Percentiles rank a stretch among this genome's conserved stretches.
phyloP scores from a whole-genome alignment of 2,888 invertebrate genomes.

The Stenodema calcarata region DNA sequence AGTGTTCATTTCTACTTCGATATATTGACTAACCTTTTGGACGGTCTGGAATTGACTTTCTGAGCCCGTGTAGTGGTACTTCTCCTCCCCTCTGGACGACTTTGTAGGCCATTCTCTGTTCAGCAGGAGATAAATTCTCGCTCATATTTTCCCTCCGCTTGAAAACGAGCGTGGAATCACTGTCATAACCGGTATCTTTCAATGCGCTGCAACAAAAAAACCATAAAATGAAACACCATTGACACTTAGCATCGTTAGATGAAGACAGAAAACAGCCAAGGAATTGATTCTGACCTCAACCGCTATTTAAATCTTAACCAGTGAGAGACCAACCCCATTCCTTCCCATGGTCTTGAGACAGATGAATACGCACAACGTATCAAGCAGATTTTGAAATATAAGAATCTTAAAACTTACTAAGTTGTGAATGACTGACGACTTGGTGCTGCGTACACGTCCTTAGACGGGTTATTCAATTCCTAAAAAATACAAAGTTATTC shows the following conservation, averaged over 20 bases:
- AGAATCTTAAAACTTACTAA: constrained; percentile 23
- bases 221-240: not conserved
- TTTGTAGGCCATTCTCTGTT: constrained; percentile 84
- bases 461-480: constrained; percentile 38
- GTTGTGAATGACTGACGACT: constrained; percentile 39
- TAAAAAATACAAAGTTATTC: not conserved
- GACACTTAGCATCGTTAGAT: too few species aligned
- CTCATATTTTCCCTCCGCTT: constrained; percentile 70
- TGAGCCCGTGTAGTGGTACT: constrained; percentile 88
- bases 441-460: constrained; percentile 27
- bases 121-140: constrained; percentile 76
- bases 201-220: constrained; percentile 69
- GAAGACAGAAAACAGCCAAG: too few species aligned
- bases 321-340: too few species aligned
- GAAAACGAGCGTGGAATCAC: constrained; percentile 87
- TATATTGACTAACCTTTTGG: constrained; percentile 70
- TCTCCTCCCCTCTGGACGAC: constrained; percentile 93
- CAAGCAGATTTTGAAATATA: not conserved
- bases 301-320: too few species aligned
- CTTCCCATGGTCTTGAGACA: too few species aligned
- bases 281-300: not conserved
- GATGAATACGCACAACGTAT: not conserved
- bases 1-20: too few species aligned
- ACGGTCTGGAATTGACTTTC: constrained; percentile 87
- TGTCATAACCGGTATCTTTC: constrained; percentile 90